Evolutionary conservation across 2,888 invertebrate species (phyloP).

Genomic region (Cheilosia pagana): DNA sequence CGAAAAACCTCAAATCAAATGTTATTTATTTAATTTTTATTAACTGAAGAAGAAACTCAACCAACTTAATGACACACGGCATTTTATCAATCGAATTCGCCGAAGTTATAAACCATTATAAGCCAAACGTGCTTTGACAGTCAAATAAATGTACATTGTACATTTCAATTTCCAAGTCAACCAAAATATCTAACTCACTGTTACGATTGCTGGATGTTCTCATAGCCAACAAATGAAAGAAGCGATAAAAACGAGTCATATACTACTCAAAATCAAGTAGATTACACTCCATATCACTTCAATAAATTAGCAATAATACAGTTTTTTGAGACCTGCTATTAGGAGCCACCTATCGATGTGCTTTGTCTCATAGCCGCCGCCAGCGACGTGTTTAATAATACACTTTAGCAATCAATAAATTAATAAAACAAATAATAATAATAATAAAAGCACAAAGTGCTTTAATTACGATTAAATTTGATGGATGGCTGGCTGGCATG

Average conservation of each 20-base stretch:
- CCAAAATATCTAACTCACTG: conserved; percentile 37
- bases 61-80: conserved; percentile 54
- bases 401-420: conserved; percentile 69
- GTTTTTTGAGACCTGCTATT: conserved; percentile 52
- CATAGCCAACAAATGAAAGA: conserved; percentile 22
- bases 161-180: conserved; percentile 14
- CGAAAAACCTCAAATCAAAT: conserved; percentile 28
- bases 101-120: conserved; percentile 57
- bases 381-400: conserved; percentile 37
- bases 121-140: conserved; percentile 56
- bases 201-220: conserved; percentile 23
- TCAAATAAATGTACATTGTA: conserved; percentile 47
- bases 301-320: conserved; percentile 61
- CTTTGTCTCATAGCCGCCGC: conserved; percentile 6
- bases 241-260: conserved; percentile 9
- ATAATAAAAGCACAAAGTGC: conserved; percentile 67
- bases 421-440: conserved; percentile 69
- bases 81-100: conserved; percentile 64
- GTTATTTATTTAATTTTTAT: conserved; percentile 24
- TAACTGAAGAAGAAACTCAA: conserved; percentile 44
- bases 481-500: conserved; percentile 45
- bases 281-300: conserved; percentile 53
- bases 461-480: conserved; percentile 72
- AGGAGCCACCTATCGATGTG: conserved; percentile 35
- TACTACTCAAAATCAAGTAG: conserved; percentile 60